phyloP scores from a whole-genome alignment of 2,888 invertebrate species.

The Athripsodes cinereus region DNA sequence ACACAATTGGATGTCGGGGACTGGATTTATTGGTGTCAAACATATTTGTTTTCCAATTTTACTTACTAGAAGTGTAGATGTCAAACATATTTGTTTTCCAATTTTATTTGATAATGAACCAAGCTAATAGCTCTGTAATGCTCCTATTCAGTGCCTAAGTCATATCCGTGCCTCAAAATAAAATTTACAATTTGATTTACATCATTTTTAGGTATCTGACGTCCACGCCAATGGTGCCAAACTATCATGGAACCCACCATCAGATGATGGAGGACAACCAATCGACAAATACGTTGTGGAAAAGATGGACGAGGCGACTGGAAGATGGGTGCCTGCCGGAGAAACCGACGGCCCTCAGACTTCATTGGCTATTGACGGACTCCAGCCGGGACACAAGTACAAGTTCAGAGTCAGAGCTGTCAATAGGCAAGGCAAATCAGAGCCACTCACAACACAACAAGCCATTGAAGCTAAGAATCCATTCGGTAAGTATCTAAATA shows the following conservation, averaged over 20 bases:
- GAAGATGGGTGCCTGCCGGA: conserved; percentile 90
- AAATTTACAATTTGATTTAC: too few species aligned
- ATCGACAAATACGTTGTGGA: conserved; percentile 93
- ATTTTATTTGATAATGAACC: too few species aligned
- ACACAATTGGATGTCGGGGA: too few species aligned
- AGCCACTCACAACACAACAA: conserved; percentile 83
- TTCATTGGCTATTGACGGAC: conserved; percentile 69
- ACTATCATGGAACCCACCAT: conserved; percentile 86
- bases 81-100: too few species aligned
- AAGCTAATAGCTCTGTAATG: too few species aligned
- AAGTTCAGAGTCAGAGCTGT: conserved; percentile 96
- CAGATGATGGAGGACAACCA: conserved; percentile 92
- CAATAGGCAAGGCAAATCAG: conserved; percentile 95
- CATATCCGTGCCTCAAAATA: too few species aligned
- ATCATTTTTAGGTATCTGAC: conserved; percentile 61
- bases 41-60: too few species aligned
- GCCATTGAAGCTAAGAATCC: conserved; percentile 96
- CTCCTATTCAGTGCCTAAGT: too few species aligned
- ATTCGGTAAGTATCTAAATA: conserved; percentile 48
- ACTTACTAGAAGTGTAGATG: too few species aligned
- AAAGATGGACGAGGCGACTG: conserved; percentile 88
- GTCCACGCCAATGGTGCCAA: conserved; percentile 87
- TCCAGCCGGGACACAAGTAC: conserved; percentile 92
- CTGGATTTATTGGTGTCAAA: too few species aligned
- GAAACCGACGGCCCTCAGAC: conserved; percentile 85